Percentiles rank a stretch among this genome's conserved stretches.
Conservation (phyloP, 2,113 vertebrate species). For the Pituophis catenifer region DNA sequence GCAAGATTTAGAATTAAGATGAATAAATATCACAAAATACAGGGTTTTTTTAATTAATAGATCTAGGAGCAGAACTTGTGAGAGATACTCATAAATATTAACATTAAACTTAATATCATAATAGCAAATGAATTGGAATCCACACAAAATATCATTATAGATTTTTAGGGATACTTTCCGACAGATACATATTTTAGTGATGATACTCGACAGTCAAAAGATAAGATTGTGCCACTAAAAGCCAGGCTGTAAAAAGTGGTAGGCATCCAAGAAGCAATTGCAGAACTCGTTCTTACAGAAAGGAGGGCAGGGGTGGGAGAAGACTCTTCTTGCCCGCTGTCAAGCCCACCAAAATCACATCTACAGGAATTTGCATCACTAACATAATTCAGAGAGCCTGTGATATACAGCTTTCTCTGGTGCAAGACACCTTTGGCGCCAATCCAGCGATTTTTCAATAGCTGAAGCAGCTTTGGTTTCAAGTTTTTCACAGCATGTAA, state of each 20-base stretch:
- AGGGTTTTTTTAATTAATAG: background rate
- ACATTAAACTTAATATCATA: background rate
- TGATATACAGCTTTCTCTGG: background rate
- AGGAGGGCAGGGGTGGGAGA: background rate
- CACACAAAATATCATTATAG: background rate
- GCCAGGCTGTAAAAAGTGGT: background rate
- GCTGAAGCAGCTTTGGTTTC: conserved; percentile 13
- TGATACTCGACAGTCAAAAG: background rate
- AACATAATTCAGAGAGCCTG: background rate
- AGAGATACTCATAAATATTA: background rate
- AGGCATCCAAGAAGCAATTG: background rate
- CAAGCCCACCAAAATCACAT: background rate
- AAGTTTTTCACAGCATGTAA: background rate
- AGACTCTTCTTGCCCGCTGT: background rate
- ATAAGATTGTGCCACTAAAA: background rate
- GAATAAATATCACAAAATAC: background rate
- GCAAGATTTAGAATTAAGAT: background rate
- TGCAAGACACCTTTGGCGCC: background rate
- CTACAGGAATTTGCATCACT: background rate
- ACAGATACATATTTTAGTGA: background rate
- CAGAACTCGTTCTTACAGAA: background rate
- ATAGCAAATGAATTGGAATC: background rate
- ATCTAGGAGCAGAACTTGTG: background rate
- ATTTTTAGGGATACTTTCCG: background rate
- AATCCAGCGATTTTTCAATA: background rate